Percentiles rank a stretch among this genome's conserved stretches.
Conservation (phyloP, 30 jellyfish, hydroid and myxozoan species). For the Sanderia malayensis region DNA sequence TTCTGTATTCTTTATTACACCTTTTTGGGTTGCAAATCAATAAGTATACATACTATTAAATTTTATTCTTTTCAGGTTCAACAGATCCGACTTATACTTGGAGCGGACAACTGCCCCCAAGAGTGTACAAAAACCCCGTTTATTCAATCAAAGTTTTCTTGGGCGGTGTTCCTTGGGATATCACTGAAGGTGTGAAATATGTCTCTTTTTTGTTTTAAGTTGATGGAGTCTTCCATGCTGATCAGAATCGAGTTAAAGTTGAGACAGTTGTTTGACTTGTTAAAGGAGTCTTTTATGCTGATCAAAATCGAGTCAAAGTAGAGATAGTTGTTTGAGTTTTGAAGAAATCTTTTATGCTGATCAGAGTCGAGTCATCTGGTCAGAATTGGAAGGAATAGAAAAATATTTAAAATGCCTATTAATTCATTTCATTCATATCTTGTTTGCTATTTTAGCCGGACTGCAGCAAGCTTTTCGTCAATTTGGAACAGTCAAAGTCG, state of each 20-base stretch:
- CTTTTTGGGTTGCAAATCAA: too few species aligned
- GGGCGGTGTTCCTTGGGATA: constrained; percentile 98
- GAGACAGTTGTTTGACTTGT: too few species aligned
- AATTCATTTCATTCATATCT: neutral
- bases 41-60: neutral
- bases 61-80: constrained; percentile 14
- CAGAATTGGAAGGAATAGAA: too few species aligned
- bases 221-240: too few species aligned
- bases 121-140: constrained; percentile 68
- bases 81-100: constrained; percentile 68
- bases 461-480: constrained; percentile 79
- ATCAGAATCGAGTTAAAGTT: too few species aligned
- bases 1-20: too few species aligned
- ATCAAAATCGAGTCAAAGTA: too few species aligned
- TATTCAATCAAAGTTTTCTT: constrained; percentile 75
- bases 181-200: constrained; percentile 70
- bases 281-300: too few species aligned
- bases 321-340: too few species aligned
- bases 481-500: constrained; percentile 76
- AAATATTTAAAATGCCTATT: too few species aligned
- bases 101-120: constrained; percentile 88
- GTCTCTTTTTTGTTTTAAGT: neutral
- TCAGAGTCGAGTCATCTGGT: too few species aligned
- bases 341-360: too few species aligned
- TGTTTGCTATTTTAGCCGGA: constrained; percentile 59